Evolutionary conservation across 2,113 vertebrate genomes (phyloP).

Genomic region (Amia ocellicauda): DNA sequence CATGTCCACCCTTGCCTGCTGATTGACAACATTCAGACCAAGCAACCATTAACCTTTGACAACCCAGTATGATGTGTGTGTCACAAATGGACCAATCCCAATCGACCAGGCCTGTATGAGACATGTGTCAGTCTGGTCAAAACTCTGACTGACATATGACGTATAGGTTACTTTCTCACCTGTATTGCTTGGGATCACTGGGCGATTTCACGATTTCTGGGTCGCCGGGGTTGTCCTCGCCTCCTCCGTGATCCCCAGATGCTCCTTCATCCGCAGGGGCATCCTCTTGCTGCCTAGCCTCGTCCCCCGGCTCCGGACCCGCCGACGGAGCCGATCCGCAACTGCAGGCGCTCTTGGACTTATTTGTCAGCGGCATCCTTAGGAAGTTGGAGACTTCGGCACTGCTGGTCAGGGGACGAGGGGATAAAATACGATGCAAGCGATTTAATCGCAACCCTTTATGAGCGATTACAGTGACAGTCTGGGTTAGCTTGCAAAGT

Average conservation of each 20-base stretch:
- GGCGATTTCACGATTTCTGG: slow-evolving; percentile 81
- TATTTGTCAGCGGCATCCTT: slow-evolving; percentile 63
- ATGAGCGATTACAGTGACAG: background rate
- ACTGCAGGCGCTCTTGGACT: slow-evolving; percentile 39
- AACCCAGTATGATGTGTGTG: too few species aligned
- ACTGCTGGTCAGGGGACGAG: slow-evolving; percentile 4
- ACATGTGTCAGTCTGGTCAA: too few species aligned
- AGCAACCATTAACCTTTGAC: too few species aligned
- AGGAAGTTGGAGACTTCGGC: background rate
- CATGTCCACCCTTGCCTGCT: too few species aligned
- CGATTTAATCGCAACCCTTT: background rate
- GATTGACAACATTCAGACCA: too few species aligned
- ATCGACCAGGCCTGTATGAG: too few species aligned
- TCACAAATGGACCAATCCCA: too few species aligned
- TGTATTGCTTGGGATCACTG: slow-evolving; percentile 92
- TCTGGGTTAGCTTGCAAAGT: background rate
- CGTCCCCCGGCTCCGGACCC: slow-evolving; percentile 44
- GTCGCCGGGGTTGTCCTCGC: slow-evolving; percentile 65
- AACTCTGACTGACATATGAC: too few species aligned
- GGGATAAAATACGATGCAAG: background rate
- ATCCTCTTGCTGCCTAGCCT: slow-evolving; percentile 8
- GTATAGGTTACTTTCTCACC: slow-evolving; percentile 56
- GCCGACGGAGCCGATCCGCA: slow-evolving; percentile 32
- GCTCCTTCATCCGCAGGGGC: slow-evolving; percentile 42
- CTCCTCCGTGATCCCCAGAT: background rate